Evolutionary conservation across 2,888 invertebrate species (phyloP), one percentile per base, ranked within the genome.

Genomic region (Caprella mutica): DNA sequence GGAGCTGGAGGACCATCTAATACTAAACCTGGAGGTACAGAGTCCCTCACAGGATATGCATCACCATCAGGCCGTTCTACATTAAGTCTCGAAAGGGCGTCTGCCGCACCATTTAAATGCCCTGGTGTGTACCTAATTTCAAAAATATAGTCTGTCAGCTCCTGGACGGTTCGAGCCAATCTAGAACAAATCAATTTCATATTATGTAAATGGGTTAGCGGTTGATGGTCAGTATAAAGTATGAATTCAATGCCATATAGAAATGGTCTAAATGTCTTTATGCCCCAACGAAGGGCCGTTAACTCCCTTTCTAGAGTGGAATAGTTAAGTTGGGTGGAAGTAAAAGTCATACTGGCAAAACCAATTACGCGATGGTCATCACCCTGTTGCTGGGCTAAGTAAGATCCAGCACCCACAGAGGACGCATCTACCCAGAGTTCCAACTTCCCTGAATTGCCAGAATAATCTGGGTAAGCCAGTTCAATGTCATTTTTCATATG

Each of bases 341-440:
- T 17, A 40, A 40, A 40, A 9, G 12, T 9, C 8, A n/a, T 40
- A n/a, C 17, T 19, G 40, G 40, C 17, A 40, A 9, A 40, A 40
- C 17, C 40, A 12, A 40, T 40, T 6, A 40, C 17, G 6, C 40
- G 6, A n/a, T 8, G 40, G 5, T 9, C 40, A n/a, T 5, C 17
- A 19, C 26, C 8, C 17, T 21, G 17, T 4, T 24, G 5, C 21
- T 43, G 43, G 5, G 43, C 26, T 9, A 43, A 26, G 26, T 26
- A 43, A n/a, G 43, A 23, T 8, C 23, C 43, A 19, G 43, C 43
- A 8, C 43, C 43, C 21, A 8, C 4, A 24, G 21, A 26, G 23
- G 43, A 43, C 6, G 43, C 43, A 43, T 43, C 43, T 5, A 43
- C 43, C 43, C 43, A 43, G n/a, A 43, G 43, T 26, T 43, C 23